Evolutionary conservation across 2,113 vertebrate genomes (phyloP).

Genomic region (Reinhardtius hippoglossoides): DNA sequence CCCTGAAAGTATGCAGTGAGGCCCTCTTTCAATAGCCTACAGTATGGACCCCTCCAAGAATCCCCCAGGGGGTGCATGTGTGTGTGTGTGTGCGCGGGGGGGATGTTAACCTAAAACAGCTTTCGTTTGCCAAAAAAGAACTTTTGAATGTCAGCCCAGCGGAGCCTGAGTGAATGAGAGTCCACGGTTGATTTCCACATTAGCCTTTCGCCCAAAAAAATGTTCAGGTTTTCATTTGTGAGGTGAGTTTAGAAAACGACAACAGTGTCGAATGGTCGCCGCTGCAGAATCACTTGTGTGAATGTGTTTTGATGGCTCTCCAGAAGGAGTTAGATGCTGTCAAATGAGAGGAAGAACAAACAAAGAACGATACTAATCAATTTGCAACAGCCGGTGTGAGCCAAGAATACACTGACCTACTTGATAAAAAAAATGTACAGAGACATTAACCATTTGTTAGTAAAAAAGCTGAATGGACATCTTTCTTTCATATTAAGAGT

Average conservation of each 20-base stretch:
- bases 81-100: neutral
- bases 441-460: conserved; percentile 7
- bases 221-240: conserved; percentile 32
- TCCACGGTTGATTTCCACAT: conserved; percentile 48
- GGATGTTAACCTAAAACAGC: neutral
- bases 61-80: conserved; percentile 11
- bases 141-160: conserved; percentile 60
- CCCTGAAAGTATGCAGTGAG: conserved; percentile 57
- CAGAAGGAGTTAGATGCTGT: conserved; percentile 24
- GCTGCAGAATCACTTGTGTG: neutral
- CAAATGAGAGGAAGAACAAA: conserved; percentile 32
- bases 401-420: conserved; percentile 44
- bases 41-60: conserved; percentile 54
- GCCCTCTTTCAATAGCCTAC: conserved; percentile 63
- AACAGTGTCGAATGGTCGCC: neutral
- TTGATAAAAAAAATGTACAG: conserved; percentile 28
- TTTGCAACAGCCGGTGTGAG: conserved; percentile 26
- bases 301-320: conserved; percentile 10
- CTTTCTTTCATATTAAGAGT: conserved; percentile 13
- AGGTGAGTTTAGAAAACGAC: conserved; percentile 21
- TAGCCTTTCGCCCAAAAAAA: conserved; percentile 40
- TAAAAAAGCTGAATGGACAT: conserved; percentile 17
- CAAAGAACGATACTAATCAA: conserved; percentile 46
- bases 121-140: conserved; percentile 53
- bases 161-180: conserved; percentile 36